Evolutionary conservation across 1,140 invertebrate genomes (phyloP).

Genomic region (Orchesella cincta): DNA sequence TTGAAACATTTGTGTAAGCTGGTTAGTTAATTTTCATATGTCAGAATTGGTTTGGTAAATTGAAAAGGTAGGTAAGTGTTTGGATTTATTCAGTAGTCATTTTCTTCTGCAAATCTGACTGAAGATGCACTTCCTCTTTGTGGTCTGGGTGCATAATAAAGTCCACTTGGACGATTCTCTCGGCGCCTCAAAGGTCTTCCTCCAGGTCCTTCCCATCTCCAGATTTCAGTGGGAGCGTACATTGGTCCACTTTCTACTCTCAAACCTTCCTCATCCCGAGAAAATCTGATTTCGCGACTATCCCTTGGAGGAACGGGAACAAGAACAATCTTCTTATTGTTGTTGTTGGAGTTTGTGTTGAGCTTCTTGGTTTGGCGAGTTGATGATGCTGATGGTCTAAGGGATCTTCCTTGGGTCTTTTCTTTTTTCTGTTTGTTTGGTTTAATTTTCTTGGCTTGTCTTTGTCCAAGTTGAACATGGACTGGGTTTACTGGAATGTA

Average conservation of each 20-base stretch:
- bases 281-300: not conserved
- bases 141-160: conserved; percentile 6
- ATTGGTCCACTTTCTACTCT: not conserved
- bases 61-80: too few relatives aligned
- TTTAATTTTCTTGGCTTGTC: conserved; percentile 19
- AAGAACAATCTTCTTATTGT: not conserved
- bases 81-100: not conserved
- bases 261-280: not conserved
- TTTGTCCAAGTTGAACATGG: not conserved
- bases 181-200: not conserved
- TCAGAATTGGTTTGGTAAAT: too few relatives aligned
- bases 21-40: too few relatives aligned
- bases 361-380: not conserved
- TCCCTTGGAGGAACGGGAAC: not conserved
- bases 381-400: not conserved
- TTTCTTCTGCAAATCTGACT: conserved; percentile 2
- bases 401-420: not conserved
- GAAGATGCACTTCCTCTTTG: not conserved
- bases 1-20: too few relatives aligned
- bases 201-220: conserved; percentile 21
- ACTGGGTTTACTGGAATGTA: conserved; percentile 7
- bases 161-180: conserved; percentile 9
- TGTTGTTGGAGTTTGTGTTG: not conserved
- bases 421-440: not conserved
- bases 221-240: not conserved